Evolutionary conservation across 2,888 invertebrate species (phyloP).

Genomic region (Empis stercorea): DNA sequence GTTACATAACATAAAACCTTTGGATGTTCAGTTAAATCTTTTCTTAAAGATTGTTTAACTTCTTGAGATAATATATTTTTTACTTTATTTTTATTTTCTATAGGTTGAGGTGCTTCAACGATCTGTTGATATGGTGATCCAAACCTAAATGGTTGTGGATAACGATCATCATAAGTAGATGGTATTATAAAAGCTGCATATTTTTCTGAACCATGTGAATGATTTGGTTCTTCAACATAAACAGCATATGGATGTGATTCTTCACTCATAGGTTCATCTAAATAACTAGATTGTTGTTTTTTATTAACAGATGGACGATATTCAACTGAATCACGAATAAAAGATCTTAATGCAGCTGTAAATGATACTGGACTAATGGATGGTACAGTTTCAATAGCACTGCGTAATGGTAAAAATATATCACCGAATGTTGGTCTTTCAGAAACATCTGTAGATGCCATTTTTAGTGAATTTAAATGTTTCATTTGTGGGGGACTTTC

Average conservation of each 20-base stretch:
- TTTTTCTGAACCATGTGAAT: constrained; percentile 23
- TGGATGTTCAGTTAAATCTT: constrained; percentile 22
- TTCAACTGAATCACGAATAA: constrained; percentile 32
- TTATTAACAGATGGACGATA: constrained; percentile 10
- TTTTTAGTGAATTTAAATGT: constrained; percentile 14
- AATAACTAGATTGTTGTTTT: constrained; percentile 18
- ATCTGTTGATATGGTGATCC: constrained; percentile 33
- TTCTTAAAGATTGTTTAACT: constrained; percentile 19
- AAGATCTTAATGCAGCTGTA: constrained; percentile 17
- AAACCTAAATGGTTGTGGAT: constrained; percentile 29
- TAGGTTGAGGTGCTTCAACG: constrained; percentile 16
- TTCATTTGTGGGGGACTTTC: constrained; percentile 26
- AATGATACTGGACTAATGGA: constrained; percentile 18
- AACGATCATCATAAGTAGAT: constrained; percentile 14
- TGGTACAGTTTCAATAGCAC: constrained; percentile 64
- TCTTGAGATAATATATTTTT: constrained; percentile 17
- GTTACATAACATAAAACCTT: constrained; percentile 76
- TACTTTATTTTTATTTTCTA: constrained; percentile 20
- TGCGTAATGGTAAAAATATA: constrained; percentile 48
- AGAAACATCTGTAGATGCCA: constrained; percentile 15
- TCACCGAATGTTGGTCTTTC: constrained; percentile 27
- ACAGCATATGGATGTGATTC: constrained; percentile 7
- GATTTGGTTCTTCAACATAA: constrained; percentile 15
- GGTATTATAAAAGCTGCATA: constrained; percentile 28
- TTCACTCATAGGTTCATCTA: constrained; percentile 14